phyloP scores from a whole-genome alignment of 2,888 invertebrate species.

The Brachynemurus nebulosus region DNA sequence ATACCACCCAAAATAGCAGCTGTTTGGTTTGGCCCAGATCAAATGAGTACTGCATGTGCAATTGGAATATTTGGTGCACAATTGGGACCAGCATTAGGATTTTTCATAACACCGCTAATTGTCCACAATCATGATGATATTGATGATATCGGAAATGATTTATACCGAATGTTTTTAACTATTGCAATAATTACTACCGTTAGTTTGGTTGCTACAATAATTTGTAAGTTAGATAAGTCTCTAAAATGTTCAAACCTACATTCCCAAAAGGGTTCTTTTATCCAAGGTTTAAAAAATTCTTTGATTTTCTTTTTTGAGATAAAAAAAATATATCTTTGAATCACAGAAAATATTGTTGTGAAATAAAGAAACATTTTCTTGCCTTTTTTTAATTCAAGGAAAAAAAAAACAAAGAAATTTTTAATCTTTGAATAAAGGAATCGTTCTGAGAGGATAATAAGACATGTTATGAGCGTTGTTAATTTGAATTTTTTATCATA shows the following conservation, averaged over 20 bases:
- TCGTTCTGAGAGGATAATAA: no score
- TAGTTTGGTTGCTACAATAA: constrained; percentile 39
- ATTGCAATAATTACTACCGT: constrained; percentile 35
- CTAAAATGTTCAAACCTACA: no score
- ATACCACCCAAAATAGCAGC: constrained; percentile 55
- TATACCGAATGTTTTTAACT: constrained; percentile 24
- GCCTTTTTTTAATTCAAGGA: no score
- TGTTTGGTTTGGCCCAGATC: constrained; percentile 50
- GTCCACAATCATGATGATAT: constrained; percentile 29
- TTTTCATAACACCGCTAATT: constrained; percentile 48
- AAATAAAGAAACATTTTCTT: no score
- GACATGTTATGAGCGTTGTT: not conserved
- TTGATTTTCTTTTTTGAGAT: no score
- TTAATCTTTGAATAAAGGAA: no score
- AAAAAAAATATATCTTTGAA: no score
- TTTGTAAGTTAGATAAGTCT: constrained; percentile 34
- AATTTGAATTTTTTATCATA: constrained; percentile 10
- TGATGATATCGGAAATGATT: constrained; percentile 32
- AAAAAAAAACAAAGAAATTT: no score
- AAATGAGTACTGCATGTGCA: constrained; percentile 55
- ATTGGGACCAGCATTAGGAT: constrained; percentile 56
- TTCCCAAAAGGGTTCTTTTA: no score
- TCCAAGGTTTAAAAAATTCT: no score
- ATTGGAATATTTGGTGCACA: constrained; percentile 61
- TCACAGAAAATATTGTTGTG: no score